A percentile compares a stretch with the other conserved stretches of the same genome.
phyloP scores from a whole-genome alignment of 2,888 invertebrate species.

The Callinectes sapidus region DNA sequence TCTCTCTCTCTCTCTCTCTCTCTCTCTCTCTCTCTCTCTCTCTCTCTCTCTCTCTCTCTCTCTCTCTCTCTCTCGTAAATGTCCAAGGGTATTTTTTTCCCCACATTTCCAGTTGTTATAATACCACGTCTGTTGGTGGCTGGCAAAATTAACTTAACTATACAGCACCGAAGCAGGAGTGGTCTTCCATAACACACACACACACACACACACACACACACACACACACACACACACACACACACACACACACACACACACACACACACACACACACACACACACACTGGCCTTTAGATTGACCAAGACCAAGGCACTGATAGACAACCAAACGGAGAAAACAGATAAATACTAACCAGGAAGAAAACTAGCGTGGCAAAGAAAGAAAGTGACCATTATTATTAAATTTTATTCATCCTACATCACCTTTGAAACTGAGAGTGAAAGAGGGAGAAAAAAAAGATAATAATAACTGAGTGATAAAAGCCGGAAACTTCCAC shows the following conservation, averaged over 20 bases:
- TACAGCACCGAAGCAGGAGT: not conserved
- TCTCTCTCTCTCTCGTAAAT: slow-evolving; percentile 17
- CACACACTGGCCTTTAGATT: too few relatives aligned
- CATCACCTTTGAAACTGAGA: not conserved
- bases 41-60: not conserved
- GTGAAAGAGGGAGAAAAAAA: not conserved
- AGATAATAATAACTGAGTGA: not conserved
- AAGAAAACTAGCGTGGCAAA: too few relatives aligned
- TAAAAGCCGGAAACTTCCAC: not conserved
- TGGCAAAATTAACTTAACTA: not conserved
- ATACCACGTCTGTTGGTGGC: not conserved
- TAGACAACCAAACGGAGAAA: not conserved
- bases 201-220: slow-evolving; percentile 22
- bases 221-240: not conserved
- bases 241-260: slow-evolving; percentile 22
- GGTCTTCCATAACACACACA: not conserved
- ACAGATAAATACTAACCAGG: too few relatives aligned
- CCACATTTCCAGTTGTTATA: not conserved
- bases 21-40: not conserved
- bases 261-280: not conserved
- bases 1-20: not conserved
- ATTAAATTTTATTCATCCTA: not conserved
- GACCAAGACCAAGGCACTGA: not conserved
- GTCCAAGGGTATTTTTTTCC: not conserved
- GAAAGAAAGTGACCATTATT: not conserved